A percentile compares a stretch with the other conserved stretches of the same genome.
Evolutionary conservation across 53 echinoderm and acorn worm species (phyloP).

Genomic region (Temnopleurus reevesii): DNA sequence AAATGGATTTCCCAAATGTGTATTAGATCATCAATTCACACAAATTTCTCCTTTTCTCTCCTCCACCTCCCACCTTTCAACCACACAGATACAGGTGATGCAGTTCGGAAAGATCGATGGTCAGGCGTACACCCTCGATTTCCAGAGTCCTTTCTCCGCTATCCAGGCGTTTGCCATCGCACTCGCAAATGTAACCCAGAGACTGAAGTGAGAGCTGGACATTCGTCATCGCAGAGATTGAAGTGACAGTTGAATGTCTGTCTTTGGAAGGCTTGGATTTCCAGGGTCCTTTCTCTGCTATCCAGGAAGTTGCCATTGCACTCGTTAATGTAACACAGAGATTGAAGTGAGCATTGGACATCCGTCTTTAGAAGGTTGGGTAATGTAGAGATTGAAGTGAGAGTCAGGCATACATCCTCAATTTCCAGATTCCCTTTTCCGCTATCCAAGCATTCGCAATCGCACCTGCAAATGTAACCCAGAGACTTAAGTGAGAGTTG

Average conservation of each 20-base stretch:
- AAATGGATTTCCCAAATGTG: neutral
- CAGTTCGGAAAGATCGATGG: conserved; percentile 99
- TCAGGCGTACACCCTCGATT: conserved; percentile 97
- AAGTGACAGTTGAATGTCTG: too few relatives aligned
- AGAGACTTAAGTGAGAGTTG: neutral
- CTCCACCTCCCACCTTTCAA: neutral
- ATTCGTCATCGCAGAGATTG: too few relatives aligned
- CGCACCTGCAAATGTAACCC: conserved; percentile 10
- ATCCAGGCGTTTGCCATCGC: conserved; percentile 78
- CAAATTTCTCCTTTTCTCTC: neutral
- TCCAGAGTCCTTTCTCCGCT: conserved; percentile 97
- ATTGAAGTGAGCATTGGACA: conserved; percentile 59
- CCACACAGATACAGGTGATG: conserved; percentile 81
- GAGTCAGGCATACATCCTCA: conserved; percentile 92
- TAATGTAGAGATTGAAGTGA: too few relatives aligned
- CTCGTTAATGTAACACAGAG: conserved; percentile 88
- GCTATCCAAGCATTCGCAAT: conserved; percentile 94
- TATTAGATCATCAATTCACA: neutral
- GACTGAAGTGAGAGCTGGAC: conserved; percentile 84
- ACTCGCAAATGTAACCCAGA: conserved; percentile 95
- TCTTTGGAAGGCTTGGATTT: conserved; percentile 64
- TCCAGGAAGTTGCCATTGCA: conserved; percentile 90
- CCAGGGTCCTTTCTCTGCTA: conserved; percentile 88
- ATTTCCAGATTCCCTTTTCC: conserved; percentile 99
- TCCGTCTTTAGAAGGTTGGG: neutral